Conservation (phyloP, 2,888 invertebrate species). For the Bellardia bayeri region DNA sequence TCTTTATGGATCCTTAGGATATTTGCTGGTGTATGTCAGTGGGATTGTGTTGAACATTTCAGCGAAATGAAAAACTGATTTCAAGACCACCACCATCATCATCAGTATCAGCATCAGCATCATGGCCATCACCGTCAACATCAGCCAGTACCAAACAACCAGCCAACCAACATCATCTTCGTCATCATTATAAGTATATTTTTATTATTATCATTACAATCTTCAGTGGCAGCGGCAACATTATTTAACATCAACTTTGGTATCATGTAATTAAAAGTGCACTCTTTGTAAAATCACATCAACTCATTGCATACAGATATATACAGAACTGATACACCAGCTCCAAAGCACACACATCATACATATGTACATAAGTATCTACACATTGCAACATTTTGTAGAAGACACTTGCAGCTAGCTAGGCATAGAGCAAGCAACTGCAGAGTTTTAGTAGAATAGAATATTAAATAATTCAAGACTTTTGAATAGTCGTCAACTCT, state of each 20-base stretch:
- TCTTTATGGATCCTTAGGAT: constrained; percentile 53
- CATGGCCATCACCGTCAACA: constrained; percentile 3
- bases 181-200: constrained; percentile 35
- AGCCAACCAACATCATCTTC: constrained; percentile 23
- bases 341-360: background rate
- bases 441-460: constrained; percentile 49
- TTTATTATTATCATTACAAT: constrained; percentile 60
- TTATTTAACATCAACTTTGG: constrained; percentile 67
- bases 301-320: constrained; percentile 23
- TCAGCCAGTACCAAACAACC: constrained; percentile 12
- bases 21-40: constrained; percentile 30
- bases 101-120: background rate
- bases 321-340: background rate
- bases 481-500: constrained; percentile 61
- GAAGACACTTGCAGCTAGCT: background rate
- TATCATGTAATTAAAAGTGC: constrained; percentile 73
- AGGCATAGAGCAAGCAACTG: background rate
- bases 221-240: constrained; percentile 63
- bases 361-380: background rate
- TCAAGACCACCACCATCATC: constrained; percentile 66
- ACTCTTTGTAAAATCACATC: constrained; percentile 57
- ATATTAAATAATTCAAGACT: constrained; percentile 66
- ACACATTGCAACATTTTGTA: constrained; percentile 1
- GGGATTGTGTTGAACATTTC: constrained; percentile 45
- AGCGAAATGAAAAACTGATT: constrained; percentile 61